phyloP scores from a whole-genome alignment of 2,113 vertebrate genomes.

The Delphinapterus leucas region DNA sequence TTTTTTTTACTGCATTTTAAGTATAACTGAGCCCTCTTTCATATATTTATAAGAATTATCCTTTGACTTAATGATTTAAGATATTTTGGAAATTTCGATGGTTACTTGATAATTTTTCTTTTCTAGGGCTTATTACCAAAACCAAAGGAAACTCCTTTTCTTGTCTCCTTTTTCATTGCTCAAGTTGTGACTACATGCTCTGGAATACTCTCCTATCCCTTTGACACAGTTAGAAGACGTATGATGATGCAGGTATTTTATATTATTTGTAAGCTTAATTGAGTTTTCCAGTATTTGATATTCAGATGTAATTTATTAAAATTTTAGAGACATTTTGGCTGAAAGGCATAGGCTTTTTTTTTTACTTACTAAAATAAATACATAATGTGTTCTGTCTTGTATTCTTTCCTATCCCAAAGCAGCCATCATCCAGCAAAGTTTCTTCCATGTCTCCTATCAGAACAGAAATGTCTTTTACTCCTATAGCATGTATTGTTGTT shows the following conservation, averaged over 20 bases:
- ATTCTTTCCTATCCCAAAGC: slow-evolving; percentile 2
- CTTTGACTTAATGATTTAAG: neutral
- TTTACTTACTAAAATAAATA: slow-evolving; percentile 37
- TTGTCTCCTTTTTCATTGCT: slow-evolving; percentile 78
- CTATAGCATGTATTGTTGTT: neutral
- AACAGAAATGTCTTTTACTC: slow-evolving; percentile 10
- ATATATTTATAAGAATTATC: slow-evolving; percentile 33
- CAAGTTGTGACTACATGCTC: slow-evolving; percentile 75
- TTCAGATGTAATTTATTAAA: neutral
- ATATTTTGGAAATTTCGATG: slow-evolving; percentile 3
- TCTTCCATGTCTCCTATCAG: neutral
- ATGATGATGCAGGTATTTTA: slow-evolving; percentile 78
- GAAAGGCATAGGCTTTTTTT: neutral
- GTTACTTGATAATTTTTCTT: slow-evolving; percentile 39
- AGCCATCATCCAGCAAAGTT: neutral
- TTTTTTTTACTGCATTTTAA: neutral
- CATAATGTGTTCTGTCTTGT: neutral
- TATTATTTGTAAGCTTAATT: slow-evolving; percentile 31
- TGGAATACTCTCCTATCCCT: slow-evolving; percentile 78
- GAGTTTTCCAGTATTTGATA: neutral
- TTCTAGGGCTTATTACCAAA: slow-evolving; percentile 76
- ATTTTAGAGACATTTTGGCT: slow-evolving; percentile 21
- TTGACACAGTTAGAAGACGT: slow-evolving; percentile 76
- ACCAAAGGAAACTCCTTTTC: slow-evolving; percentile 74
- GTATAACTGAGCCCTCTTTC: neutral